Base-by-base conservation (phyloP, 2,797 vertebrate species). In the Rhynchonycteris naso region DNA sequence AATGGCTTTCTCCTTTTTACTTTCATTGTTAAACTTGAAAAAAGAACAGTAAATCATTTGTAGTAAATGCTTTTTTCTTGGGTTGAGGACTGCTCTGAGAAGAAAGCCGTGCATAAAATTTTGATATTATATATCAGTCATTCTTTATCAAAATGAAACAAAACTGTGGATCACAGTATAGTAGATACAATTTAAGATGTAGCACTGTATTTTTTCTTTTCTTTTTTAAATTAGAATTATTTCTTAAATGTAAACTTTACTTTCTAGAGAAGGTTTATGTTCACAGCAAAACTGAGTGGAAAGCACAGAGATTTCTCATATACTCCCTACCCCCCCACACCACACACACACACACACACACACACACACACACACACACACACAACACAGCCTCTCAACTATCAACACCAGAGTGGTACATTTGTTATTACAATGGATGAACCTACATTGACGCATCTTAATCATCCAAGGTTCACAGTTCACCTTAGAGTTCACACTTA, bases 1-100 rank as follows among this genome's bases (percentile, higher is more conserved):
- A 88, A 92, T 58, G 54, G 58, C 30, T 95, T 92, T 96, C 75
- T 90, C 58, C 74, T 89, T 81, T 95, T 86, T 89, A 76, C 30
- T 58, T 89, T 59, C 79, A 87, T n/a, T 85, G 43, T 88, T 78
- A 92, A 76, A 83, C 65, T 87, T 90, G 16, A 88, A 87, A 92
- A 65, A 83, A 81, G 35, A 85, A 86, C n/a, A 88, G 65, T 56
- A 59, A 93, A 82, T 90, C 1, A 88, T 52, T n/a, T 65, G 13
- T 11, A 65, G 75, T 85, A 82, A 78, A 47, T n/a, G 13, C 9
- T 74, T 91, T 86, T 38, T 85, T 82, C 33, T 69, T 28, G 56
- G 33, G 19, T 59, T 85, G 56, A 94, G 50, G 21, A 59, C 82
- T 35, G 43, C 26, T 92, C 59, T 30, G 66, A 58, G 59, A 85